phyloP scores from a whole-genome alignment of 2,797 vertebrate species.

The Hoplostethus mediterraneus region DNA sequence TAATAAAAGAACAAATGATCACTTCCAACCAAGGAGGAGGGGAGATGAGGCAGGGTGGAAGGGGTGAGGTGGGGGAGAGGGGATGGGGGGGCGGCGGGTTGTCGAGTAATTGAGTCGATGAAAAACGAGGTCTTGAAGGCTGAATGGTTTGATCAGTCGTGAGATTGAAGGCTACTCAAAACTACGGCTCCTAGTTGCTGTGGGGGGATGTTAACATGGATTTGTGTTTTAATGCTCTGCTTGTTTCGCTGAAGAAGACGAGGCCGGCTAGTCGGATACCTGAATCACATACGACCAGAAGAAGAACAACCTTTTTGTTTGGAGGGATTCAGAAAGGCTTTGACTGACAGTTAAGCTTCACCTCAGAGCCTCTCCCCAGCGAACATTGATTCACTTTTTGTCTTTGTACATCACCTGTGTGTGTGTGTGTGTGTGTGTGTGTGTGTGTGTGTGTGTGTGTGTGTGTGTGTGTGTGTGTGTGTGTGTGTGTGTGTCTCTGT shows the following conservation, averaged over 20 bases:
- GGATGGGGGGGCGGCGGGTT: constrained; percentile 64
- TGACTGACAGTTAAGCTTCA: constrained; percentile 73
- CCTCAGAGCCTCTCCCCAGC: constrained; percentile 56
- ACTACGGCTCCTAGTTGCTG: constrained; percentile 41
- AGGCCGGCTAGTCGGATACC: constrained; percentile 39
- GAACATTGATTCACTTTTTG: constrained; percentile 61
- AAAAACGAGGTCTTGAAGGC: constrained; percentile 87
- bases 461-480: not conserved
- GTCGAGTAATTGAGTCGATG: constrained; percentile 89
- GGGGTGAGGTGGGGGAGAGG: constrained; percentile 54
- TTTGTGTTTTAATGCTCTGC: constrained; percentile 46
- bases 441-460: constrained; percentile 6
- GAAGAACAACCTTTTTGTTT: constrained; percentile 59
- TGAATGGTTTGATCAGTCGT: constrained; percentile 64
- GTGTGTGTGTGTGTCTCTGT: not conserved
- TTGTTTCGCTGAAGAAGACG: constrained; percentile 51
- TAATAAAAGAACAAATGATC: constrained; percentile 95
- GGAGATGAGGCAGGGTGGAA: constrained; percentile 56
- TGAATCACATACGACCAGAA: constrained; percentile 43
- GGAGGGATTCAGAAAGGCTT: constrained; percentile 48
- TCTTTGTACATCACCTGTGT: constrained; percentile 58
- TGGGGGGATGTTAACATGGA: constrained; percentile 63
- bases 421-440: not conserved
- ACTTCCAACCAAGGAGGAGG: constrained; percentile 84
- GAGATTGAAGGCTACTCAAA: constrained; percentile 68